A percentile compares a stretch with the other conserved stretches of the same genome.
phyloP scores from a whole-genome alignment of 2,113 vertebrate genomes.

The Pseudopipra pipra region DNA sequence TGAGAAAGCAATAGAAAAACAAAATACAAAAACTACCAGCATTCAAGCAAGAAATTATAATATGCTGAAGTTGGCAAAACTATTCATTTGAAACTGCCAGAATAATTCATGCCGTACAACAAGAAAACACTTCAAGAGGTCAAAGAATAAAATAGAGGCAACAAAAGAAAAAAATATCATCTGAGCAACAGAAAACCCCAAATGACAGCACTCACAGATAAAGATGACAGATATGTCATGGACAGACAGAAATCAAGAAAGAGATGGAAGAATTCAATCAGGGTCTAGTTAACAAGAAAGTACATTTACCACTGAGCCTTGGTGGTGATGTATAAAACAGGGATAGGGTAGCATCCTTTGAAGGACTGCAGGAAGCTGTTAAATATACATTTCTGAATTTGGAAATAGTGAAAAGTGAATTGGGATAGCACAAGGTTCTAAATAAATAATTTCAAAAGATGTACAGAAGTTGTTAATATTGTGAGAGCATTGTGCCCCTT shows the following conservation, averaged over 20 bases:
- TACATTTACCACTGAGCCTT: not conserved
- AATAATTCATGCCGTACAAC: not conserved
- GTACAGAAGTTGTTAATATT: not conserved
- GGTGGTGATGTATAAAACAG: not conserved
- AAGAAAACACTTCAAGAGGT: not conserved
- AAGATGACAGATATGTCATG: not conserved
- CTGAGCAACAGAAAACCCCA: not conserved
- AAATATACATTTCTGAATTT: not conserved
- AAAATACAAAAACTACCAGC: not conserved
- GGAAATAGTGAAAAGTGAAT: not conserved
- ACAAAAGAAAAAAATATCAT: not conserved
- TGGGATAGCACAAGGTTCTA: not conserved
- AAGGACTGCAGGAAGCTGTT: not conserved
- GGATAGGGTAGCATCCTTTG: not conserved
- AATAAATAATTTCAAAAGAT: not conserved
- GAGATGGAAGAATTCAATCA: not conserved
- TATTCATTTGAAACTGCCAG: not conserved
- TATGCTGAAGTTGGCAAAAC: not conserved
- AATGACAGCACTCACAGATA: not conserved
- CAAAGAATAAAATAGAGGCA: not conserved
- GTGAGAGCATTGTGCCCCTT: not conserved
- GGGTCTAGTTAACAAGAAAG: not conserved
- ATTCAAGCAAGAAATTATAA: not conserved
- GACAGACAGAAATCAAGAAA: not conserved
- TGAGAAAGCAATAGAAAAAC: not conserved